Evolutionary conservation across 2,797 vertebrate species (phyloP).

Genomic region (Malurus leucopterus): DNA sequence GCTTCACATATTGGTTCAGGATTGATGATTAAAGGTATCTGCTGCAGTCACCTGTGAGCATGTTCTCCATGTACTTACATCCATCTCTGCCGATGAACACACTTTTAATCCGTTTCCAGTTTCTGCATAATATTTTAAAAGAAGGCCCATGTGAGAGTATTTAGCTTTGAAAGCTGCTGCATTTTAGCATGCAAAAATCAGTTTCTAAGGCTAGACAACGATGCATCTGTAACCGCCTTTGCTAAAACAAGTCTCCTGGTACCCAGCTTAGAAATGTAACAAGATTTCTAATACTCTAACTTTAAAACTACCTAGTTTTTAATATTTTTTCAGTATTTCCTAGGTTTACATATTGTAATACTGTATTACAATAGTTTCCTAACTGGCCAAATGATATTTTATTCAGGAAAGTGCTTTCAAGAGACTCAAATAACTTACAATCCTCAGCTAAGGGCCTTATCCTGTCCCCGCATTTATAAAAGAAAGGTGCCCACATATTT

Average conservation of each 20-base stretch:
- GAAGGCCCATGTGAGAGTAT: fast-evolving
- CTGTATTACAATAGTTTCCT: background rate
- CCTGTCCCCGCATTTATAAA: background rate
- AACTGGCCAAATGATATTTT: background rate
- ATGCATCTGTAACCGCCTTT: background rate
- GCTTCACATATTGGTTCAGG: background rate
- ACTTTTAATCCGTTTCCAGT: background rate
- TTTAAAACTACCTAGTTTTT: background rate
- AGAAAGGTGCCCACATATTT: background rate
- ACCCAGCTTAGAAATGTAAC: background rate
- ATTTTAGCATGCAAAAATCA: background rate
- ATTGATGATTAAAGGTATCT: background rate
- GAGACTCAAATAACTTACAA: background rate
- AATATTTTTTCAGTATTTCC: background rate
- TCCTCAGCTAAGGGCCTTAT: background rate
- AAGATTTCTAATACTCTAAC: background rate
- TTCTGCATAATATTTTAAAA: background rate
- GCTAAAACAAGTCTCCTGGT: background rate
- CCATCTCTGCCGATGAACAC: background rate
- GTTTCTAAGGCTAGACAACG: background rate
- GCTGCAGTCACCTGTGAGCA: background rate
- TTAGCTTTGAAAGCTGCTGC: background rate
- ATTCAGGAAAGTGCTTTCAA: background rate
- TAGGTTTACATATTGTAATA: background rate
- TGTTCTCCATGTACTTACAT: background rate